Evolutionary conservation across 2,888 invertebrate species (phyloP), one percentile per base, ranked within the genome.

Genomic region (Ceraclea dissimilis): DNA sequence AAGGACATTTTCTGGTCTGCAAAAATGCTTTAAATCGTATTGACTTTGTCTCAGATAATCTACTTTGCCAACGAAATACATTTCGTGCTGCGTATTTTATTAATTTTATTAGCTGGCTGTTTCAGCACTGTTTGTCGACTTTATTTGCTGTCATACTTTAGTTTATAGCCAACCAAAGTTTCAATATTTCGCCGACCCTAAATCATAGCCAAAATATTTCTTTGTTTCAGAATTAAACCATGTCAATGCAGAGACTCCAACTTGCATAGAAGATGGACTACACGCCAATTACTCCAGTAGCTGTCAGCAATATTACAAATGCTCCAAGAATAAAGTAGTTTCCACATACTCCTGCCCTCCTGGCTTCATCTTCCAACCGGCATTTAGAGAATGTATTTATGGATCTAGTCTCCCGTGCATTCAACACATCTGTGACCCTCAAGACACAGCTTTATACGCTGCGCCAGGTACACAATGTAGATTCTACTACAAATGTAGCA

Each of bases 401-500:
- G 70, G 68, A 20, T 67, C 68, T 16, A 69, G 69, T 22, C 68
- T 68, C 22, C 70, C 69, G 10, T 78, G 78, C 66, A 68, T 75
- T 39, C 72, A 71, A 6, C 74, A 74, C 49, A 64, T 67, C 58
- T 78, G 77, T 63, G 70, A 70, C 20, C 65, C 69, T 19, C 66
- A 62, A 8, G 77, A 76, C 64, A 61, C 67, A 2, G 65, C 70
- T 44, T 75, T 76, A 39, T 81, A 80, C 67, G 75, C 79, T n/a
- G 70, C 76, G 8, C 80, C 82, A 44, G 79, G 76, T 56, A 77
- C 79, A 18, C 75, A 77, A 46, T 83, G 83, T 65, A 73, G 75
- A 2, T 75, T 75, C 56, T 83, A 80, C 68, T 82, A 82, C 68
- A 75, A 76, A 62, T 83, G 82, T 66, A 70, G 73, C 49, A 74